Evolutionary conservation across 1,140 invertebrate genomes (phyloP), one percentile per base, ranked within the genome.

Genomic region (Drosophila oshimai): DNA sequence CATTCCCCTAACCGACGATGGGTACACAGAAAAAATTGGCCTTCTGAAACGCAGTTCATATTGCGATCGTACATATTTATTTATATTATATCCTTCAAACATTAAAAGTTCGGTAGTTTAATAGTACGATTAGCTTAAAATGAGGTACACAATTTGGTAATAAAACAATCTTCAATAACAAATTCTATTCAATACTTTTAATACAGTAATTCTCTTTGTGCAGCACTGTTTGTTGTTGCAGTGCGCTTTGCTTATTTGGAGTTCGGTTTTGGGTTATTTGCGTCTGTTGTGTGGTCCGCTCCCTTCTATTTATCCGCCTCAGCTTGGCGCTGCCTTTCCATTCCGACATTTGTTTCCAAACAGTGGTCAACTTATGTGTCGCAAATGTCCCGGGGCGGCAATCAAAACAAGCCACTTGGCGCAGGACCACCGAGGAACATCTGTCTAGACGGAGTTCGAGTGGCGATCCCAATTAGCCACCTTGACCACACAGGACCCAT

Each of bases 171-270:
- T 3, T 0, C 2, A 12, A 12, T 17, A 28, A 12, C 31, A 9
- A 31, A n/a, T 20, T 1, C 0, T 12, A 29, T 4, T 29, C 1
- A 9, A 1, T n/a, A 0, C 2, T 18, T 26, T 42, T 1, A 0
- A 12, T 34, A 0, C 0, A 15, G 3, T 6, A n/a, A 29, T 42
- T 2, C 10, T 6, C 12, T 13, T 13, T n/a, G 53, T 61, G 57
- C 24, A 24, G 0, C 26, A 28, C 10, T 74, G 70, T 62, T 72
- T 81, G 77, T 81, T 81, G 61, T 64, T 74, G 34, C 36, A 44
- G 6, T 6, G 47, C 42, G 41, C 29, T 41, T 79, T 74, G 75
- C 75, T 73, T 80, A 80, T 80, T 79, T 79, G 69, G 76, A 78
- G 74, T 78, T 77, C 45, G 74, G 68, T 78, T 78, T 45, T 70